phyloP scores from a whole-genome alignment of 2,797 vertebrate species.

The Allobates femoralis region DNA sequence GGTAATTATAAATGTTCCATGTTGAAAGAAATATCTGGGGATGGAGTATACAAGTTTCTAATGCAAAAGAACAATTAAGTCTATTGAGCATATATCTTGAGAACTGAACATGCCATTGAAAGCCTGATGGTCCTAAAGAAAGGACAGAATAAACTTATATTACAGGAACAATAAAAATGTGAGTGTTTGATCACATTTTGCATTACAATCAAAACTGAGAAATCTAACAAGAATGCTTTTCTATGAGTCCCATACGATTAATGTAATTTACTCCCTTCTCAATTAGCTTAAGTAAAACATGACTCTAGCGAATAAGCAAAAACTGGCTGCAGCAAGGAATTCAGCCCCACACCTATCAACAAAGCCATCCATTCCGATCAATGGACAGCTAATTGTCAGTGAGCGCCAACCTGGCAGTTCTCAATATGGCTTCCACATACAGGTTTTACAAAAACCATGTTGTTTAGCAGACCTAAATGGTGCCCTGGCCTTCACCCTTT shows the following conservation, averaged over 20 bases:
- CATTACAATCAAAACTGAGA: background rate
- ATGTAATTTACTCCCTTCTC: background rate
- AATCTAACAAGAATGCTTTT: background rate
- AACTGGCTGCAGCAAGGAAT: background rate
- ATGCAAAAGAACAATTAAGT: background rate
- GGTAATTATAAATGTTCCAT: background rate
- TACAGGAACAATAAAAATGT: background rate
- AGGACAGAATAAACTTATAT: background rate
- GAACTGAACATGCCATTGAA: background rate
- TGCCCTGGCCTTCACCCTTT: too few relatives aligned
- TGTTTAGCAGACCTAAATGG: too few relatives aligned
- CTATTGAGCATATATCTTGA: background rate
- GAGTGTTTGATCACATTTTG: background rate
- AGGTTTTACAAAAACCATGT: too few relatives aligned
- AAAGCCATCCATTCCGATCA: too few relatives aligned
- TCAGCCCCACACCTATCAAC: too few relatives aligned
- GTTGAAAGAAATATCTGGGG: background rate
- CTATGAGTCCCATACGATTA: background rate
- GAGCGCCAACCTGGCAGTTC: too few relatives aligned
- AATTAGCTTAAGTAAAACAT: background rate
- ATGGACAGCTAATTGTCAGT: too few relatives aligned
- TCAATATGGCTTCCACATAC: too few relatives aligned
- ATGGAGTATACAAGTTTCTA: background rate
- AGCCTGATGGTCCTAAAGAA: background rate
- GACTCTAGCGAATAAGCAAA: background rate